These are phyloP conservation scores for Drosophila ochracea DNA, from an alignment of 2,888 invertebrate species.

Conservation along the genomic window DNA sequence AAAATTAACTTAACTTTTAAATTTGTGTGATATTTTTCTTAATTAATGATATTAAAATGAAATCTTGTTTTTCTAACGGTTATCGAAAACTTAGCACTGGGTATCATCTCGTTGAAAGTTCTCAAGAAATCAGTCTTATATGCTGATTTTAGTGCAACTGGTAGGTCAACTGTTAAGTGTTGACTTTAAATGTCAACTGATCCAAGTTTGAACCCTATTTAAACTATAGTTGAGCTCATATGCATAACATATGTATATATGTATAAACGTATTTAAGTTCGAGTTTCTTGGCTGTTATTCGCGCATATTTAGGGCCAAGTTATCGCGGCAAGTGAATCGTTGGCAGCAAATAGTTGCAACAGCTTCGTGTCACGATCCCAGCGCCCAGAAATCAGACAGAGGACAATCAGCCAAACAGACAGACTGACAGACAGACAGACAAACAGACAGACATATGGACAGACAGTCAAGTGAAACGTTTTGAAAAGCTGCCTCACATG, in stretches of 20 bases:
- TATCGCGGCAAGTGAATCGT: constrained; percentile 64
- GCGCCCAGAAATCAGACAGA: constrained; percentile 64
- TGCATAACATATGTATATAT: constrained; percentile 26
- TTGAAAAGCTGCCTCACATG: constrained; percentile 59
- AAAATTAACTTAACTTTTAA: background rate
- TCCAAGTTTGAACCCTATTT: constrained; percentile 29
- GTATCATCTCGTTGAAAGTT: background rate
- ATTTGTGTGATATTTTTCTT: background rate
- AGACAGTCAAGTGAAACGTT: constrained; percentile 52
- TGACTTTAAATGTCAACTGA: constrained; percentile 49
- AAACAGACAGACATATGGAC: constrained; percentile 19
- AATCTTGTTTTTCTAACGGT: background rate
- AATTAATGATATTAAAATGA: background rate
- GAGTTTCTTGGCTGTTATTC: constrained; percentile 21
- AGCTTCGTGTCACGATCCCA: constrained; percentile 80
- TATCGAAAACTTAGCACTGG: background rate
- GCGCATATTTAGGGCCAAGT: constrained; percentile 55
- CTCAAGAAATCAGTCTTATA: background rate
- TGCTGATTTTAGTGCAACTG: constrained; percentile 7
- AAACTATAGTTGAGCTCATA: constrained; percentile 36
- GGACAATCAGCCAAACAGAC: constrained; percentile 23
- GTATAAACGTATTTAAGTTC: constrained; percentile 14
- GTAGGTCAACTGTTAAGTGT: constrained; percentile 45
- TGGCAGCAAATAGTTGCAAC: constrained; percentile 74
- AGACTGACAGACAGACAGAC: constrained; percentile 1